phyloP scores from a whole-genome alignment of 2,797 vertebrate species.

The Hipposideros larvatus region DNA sequence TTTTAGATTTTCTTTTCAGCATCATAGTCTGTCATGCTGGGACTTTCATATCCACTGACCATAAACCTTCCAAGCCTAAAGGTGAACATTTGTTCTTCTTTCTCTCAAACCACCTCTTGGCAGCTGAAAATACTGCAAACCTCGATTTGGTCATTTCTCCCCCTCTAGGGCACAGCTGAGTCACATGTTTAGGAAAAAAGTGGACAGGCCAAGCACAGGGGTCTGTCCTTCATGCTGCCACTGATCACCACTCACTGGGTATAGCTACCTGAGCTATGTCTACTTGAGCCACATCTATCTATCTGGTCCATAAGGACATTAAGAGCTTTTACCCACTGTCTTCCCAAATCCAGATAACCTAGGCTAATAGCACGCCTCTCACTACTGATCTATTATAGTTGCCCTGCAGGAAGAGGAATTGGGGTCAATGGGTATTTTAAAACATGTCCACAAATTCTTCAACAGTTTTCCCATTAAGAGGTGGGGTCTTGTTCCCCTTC shows the following conservation, averaged over 20 bases:
- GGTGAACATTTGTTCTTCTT: background rate
- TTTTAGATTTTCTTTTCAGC: background rate
- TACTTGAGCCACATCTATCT: background rate
- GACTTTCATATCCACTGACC: background rate
- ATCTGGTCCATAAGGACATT: background rate
- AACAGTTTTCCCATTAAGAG: background rate
- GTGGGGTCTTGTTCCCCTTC: background rate
- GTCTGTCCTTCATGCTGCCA: background rate
- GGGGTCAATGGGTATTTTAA: background rate
- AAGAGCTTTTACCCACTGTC: background rate
- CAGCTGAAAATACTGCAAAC: background rate
- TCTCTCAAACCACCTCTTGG: background rate
- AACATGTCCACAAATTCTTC: background rate
- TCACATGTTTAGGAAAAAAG: background rate
- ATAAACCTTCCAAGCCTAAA: background rate
- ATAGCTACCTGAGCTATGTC: background rate
- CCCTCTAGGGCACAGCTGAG: background rate
- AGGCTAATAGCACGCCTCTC: background rate
- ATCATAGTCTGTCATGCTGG: background rate
- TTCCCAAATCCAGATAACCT: background rate
- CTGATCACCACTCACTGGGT: background rate
- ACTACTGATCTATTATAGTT: background rate
- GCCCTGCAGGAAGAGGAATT: background rate
- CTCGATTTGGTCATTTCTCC: background rate
- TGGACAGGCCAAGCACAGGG: background rate